These are phyloP conservation scores for Acrobasis suavella DNA, from an alignment of 2,888 invertebrate genomes.

Conservation along the genomic window DNA sequence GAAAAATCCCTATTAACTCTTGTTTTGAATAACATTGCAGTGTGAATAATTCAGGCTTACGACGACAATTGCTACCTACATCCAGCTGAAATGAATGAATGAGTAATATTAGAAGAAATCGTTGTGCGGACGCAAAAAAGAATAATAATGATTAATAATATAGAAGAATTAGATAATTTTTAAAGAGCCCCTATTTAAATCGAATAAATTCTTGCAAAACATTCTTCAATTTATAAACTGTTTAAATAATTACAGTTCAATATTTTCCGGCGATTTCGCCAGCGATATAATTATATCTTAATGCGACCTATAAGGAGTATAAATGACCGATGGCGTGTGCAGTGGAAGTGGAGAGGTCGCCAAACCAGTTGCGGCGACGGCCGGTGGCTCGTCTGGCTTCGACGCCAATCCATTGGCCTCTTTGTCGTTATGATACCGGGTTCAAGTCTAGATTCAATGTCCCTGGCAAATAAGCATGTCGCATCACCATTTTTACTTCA, in stretches of 20 bases:
- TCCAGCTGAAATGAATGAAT: no score
- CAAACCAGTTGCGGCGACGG: conserved; percentile 11
- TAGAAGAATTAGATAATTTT: no score
- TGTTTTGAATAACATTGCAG: not conserved
- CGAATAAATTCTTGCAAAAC: not conserved
- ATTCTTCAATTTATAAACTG: not conserved
- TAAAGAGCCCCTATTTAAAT: no score
- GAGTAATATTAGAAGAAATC: no score
- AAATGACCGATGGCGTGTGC: conserved; percentile 19
- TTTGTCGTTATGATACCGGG: conserved; percentile 29
- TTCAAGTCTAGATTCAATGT: conserved; percentile 24
- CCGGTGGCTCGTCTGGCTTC: conserved; percentile 11
- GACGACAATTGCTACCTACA: not conserved
- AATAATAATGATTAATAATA: no score
- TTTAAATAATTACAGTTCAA: not conserved
- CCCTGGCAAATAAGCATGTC: not conserved
- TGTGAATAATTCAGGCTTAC: not conserved
- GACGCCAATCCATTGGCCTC: conserved; percentile 22
- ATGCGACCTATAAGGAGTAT: conserved; percentile 5
- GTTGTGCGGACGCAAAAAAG: no score
- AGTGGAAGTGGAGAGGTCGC: conserved; percentile 16
- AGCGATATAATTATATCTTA: not conserved
- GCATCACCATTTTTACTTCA: not conserved
- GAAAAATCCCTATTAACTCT: not conserved
- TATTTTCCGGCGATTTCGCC: not conserved